Conservation (phyloP, 2,797 vertebrate species). For the Cryptoprocta ferox region DNA sequence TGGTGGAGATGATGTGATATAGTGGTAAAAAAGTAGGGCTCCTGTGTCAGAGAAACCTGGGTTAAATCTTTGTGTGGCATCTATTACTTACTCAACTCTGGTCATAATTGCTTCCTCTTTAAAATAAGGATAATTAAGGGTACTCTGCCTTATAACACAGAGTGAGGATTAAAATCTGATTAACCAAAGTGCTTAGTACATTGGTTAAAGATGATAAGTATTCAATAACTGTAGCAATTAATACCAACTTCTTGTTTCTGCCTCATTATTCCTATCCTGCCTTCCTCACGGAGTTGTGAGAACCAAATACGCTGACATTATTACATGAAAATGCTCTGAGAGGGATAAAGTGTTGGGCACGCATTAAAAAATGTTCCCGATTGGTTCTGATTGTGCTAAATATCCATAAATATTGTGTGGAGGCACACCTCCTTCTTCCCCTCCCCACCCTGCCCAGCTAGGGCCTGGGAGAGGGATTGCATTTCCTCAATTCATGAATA, state of each 20-base stretch:
- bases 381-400: constrained; percentile 6
- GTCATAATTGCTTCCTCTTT: not conserved
- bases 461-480: constrained; percentile 47
- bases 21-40: not conserved
- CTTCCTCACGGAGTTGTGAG: not conserved
- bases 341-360: not conserved
- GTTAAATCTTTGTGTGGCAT: not conserved
- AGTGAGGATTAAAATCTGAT: not conserved
- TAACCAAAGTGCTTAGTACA: not conserved
- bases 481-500: constrained; percentile 76
- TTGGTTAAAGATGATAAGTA: not conserved
- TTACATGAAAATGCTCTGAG: not conserved
- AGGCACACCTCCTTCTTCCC: not conserved
- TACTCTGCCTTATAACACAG: not conserved
- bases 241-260: not conserved
- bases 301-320: not conserved
- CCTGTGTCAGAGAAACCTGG: not conserved
- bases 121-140: not conserved
- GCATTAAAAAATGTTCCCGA: not conserved
- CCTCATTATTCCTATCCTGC: not conserved
- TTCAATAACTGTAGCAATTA: not conserved
- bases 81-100: not conserved
- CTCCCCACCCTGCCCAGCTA: not conserved
- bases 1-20: not conserved
- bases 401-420: constrained; percentile 27